Conservation (phyloP, 2,113 vertebrate species). For the Pteropus alecto region DNA sequence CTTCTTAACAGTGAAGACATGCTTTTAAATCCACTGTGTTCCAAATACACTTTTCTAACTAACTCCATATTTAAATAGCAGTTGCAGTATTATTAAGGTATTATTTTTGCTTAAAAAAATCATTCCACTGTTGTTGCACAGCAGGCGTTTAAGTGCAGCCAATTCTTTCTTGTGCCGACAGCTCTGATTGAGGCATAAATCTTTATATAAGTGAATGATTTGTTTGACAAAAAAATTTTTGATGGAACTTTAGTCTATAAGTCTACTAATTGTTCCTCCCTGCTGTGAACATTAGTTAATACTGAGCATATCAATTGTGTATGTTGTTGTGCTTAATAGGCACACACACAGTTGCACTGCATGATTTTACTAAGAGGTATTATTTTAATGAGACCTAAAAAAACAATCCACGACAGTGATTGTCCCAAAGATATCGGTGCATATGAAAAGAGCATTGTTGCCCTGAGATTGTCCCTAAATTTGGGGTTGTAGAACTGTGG, state of each 20-base stretch:
- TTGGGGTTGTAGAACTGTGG: neutral
- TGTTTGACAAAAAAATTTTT: neutral
- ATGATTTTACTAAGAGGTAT: neutral
- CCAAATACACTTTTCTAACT: conserved; percentile 34
- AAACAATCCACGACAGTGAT: neutral
- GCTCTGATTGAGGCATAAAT: neutral
- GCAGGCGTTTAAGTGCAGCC: neutral
- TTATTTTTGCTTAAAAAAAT: neutral
- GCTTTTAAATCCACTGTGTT: neutral
- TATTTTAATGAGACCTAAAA: neutral
- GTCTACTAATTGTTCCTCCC: neutral
- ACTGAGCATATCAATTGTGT: neutral
- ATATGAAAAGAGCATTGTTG: neutral
- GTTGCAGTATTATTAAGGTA: neutral
- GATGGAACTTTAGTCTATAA: neutral
- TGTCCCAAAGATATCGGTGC: neutral
- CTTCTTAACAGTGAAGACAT: neutral
- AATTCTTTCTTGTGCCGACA: neutral
- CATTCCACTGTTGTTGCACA: neutral
- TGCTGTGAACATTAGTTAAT: neutral
- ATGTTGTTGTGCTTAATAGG: neutral
- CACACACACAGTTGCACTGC: neutral
- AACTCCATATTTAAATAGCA: neutral
- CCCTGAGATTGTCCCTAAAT: neutral
- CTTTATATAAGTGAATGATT: conserved; percentile 16